Evolutionary conservation across 2,888 invertebrate genomes (phyloP).

Genomic region (Xestia ashworthii): DNA sequence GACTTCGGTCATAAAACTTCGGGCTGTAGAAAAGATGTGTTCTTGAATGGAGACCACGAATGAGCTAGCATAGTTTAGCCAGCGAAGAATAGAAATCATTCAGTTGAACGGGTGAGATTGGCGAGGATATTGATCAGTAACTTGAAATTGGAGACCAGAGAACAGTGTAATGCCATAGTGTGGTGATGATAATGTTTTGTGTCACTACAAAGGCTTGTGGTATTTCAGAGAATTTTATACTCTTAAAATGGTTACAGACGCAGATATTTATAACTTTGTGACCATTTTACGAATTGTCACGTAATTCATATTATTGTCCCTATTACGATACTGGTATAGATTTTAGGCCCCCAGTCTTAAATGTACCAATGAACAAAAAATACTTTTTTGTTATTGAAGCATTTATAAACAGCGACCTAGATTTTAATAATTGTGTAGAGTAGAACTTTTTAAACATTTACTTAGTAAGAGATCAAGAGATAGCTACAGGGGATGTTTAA

Average conservation of each 20-base stretch:
- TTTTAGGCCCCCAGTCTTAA: no score
- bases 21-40: neutral
- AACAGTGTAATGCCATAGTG: no score
- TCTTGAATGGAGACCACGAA: neutral
- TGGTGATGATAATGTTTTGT: neutral
- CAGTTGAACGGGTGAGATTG: neutral
- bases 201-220: neutral
- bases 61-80: neutral
- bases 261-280: no score
- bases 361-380: neutral
- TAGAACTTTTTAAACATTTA: conserved; percentile 42
- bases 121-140: neutral
- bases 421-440: conserved; percentile 15
- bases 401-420: neutral
- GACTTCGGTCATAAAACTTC: no score
- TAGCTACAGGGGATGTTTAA: conserved; percentile 62
- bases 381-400: neutral
- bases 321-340: no score
- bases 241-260: no score
- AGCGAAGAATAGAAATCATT: neutral
- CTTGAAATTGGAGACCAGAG: no score
- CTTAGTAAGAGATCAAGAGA: conserved; percentile 50
- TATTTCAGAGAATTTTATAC: neutral
- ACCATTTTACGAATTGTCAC: no score
- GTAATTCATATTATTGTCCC: no score